These are phyloP conservation scores for Phytoseiulus persimilis DNA, from an alignment of 2,888 invertebrate genomes.

Conservation along the genomic window DNA sequence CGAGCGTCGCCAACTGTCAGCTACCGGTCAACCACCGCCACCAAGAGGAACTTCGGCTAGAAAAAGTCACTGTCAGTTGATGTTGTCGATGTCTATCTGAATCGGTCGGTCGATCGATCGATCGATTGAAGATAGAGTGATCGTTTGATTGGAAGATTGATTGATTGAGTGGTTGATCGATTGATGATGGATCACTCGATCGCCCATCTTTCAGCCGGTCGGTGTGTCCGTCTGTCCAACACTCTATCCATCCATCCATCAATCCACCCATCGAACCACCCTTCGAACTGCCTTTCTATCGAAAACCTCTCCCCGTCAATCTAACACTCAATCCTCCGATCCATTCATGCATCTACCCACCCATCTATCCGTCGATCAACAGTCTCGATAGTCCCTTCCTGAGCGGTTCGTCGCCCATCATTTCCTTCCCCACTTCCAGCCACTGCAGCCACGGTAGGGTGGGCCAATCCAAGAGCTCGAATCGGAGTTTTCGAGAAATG, in stretches of 20 bases:
- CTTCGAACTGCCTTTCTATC: background rate
- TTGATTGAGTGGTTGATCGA: background rate
- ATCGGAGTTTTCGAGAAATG: background rate
- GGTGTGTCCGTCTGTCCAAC: background rate
- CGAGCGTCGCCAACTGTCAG: background rate
- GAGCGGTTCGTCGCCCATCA: background rate
- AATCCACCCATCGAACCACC: background rate
- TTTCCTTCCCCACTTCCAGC: background rate
- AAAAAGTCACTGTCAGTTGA: background rate
- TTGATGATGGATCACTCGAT: background rate
- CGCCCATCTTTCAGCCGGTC: background rate
- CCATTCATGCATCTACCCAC: background rate
- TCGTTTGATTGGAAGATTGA: conserved; percentile 13
- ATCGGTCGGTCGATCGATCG: background rate
- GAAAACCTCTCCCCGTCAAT: background rate
- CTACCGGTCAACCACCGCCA: background rate
- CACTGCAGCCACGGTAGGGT: background rate
- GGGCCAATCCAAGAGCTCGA: background rate
- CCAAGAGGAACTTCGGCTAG: conserved; percentile 5
- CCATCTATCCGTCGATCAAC: background rate
- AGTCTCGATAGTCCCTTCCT: background rate
- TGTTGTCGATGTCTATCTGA: background rate
- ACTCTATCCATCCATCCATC: background rate
- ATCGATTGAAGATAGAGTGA: background rate
- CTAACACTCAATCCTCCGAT: background rate